Conservation (phyloP, 1,140 invertebrate genomes). For the Nasonia longicornis region DNA sequence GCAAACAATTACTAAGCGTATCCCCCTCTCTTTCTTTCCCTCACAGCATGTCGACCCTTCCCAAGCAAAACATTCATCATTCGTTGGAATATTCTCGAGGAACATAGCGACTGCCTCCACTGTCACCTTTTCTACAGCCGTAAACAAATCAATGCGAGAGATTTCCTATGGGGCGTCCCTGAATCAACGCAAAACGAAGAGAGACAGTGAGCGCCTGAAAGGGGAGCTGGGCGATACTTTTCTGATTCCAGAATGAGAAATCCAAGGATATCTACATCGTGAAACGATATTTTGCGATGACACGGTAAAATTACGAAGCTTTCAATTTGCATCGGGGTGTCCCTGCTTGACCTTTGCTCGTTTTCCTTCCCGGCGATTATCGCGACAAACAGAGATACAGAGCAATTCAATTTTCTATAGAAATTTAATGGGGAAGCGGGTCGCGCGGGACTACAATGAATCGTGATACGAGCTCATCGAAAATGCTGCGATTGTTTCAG, state of each 20-base stretch:
- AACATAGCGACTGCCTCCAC: not conserved
- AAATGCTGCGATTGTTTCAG: not conserved
- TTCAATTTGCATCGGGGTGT: not conserved
- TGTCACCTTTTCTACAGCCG: not conserved
- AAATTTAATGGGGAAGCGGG: not conserved
- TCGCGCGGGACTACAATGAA: not conserved
- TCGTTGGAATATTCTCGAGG: not conserved
- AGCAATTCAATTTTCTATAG: not conserved
- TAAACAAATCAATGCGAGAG: conserved; percentile 16
- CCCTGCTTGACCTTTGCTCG: too few species aligned
- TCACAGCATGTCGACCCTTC: not conserved
- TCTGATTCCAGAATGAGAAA: not conserved
- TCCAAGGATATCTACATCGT: too few species aligned
- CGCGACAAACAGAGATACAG: not conserved
- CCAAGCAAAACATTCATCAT: not conserved
- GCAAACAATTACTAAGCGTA: not conserved
- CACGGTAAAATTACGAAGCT: not conserved
- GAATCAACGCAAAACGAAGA: not conserved
- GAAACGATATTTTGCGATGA: too few species aligned
- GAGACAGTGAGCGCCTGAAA: not conserved
- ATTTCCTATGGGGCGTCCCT: not conserved
- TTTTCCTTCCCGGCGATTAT: not conserved
- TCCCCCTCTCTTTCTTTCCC: not conserved
- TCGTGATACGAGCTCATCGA: not conserved
- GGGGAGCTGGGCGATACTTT: not conserved